Percentiles rank a stretch among this genome's conserved stretches.
Evolutionary conservation across 2,113 vertebrate species (phyloP).

Genomic region (Thamnaconus septentrionalis): DNA sequence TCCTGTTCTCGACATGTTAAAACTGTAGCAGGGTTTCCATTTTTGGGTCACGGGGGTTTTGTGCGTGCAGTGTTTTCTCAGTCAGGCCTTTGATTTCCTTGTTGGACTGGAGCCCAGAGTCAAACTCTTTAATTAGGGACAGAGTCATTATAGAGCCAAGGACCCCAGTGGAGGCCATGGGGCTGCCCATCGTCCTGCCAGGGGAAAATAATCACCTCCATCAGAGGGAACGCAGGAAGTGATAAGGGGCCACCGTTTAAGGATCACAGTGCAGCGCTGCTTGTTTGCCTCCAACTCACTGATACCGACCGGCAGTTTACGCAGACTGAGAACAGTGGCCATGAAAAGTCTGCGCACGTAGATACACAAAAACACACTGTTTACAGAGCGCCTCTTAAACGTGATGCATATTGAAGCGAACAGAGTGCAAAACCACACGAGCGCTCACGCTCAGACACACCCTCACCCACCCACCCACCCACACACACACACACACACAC

Average conservation of each 20-base stretch:
- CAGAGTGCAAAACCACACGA: too few species aligned
- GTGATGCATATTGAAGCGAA: too few species aligned
- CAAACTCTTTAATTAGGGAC: constrained; percentile 46
- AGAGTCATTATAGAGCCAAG: constrained; percentile 46
- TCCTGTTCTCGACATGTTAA: constrained; percentile 21
- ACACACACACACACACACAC: background rate
- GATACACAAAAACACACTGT: constrained; percentile 46
- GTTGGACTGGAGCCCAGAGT: constrained; percentile 24
- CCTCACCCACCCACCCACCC: too few species aligned
- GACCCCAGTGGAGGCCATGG: constrained; percentile 45
- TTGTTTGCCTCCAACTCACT: background rate
- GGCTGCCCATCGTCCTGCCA: constrained; percentile 24
- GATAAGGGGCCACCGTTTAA: constrained; percentile 58
- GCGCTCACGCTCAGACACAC: too few species aligned
- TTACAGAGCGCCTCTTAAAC: constrained; percentile 24
- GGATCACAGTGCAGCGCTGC: constrained; percentile 55
- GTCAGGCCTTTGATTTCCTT: constrained; percentile 47
- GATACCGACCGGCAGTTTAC: constrained; percentile 21
- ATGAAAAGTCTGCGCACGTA: constrained; percentile 23
- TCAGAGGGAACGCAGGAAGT: constrained; percentile 56
- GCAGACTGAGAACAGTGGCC: constrained; percentile 3
- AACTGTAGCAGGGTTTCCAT: constrained; percentile 35
- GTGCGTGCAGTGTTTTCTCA: constrained; percentile 34
- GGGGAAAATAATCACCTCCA: constrained; percentile 45
- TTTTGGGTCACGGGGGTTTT: constrained; percentile 16